phyloP scores from a whole-genome alignment of 2,113 vertebrate genomes.

The Cynocephalus volans region DNA sequence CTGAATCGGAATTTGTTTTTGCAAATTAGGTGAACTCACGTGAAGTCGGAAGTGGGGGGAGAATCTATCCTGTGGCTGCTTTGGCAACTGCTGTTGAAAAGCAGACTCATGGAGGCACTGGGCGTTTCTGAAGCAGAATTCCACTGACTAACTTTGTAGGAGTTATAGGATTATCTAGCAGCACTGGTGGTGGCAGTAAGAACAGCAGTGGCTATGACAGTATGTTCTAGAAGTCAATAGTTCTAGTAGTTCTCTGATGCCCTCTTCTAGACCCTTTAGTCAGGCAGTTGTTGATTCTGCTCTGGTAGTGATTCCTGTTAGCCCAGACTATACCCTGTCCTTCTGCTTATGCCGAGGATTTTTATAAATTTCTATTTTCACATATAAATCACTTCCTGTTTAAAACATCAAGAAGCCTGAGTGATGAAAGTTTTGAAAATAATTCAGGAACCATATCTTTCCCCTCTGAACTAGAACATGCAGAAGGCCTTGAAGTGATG shows the following conservation, averaged over 20 bases:
- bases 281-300: neutral
- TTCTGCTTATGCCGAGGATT: neutral
- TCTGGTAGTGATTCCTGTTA: neutral
- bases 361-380: neutral
- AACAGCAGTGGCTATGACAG: neutral
- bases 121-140: neutral
- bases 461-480: neutral
- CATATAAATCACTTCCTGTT: neutral
- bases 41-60: neutral
- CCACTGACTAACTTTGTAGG: neutral
- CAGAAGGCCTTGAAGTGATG: neutral
- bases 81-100: neutral
- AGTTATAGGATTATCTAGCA: fast-evolving
- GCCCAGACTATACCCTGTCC: neutral
- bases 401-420: neutral
- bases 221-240: neutral
- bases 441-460: fast-evolving
- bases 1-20: neutral
- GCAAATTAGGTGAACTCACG: neutral
- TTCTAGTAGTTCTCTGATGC: neutral
- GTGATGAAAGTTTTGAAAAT: neutral
- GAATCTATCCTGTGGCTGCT: neutral
- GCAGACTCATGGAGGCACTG: neutral
- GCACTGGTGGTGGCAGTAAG: neutral
- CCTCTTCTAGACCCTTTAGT: neutral